These are phyloP conservation scores for Crypturellus tataupa DNA, from an alignment of 2,797 vertebrate species.

Conservation along the genomic window DNA sequence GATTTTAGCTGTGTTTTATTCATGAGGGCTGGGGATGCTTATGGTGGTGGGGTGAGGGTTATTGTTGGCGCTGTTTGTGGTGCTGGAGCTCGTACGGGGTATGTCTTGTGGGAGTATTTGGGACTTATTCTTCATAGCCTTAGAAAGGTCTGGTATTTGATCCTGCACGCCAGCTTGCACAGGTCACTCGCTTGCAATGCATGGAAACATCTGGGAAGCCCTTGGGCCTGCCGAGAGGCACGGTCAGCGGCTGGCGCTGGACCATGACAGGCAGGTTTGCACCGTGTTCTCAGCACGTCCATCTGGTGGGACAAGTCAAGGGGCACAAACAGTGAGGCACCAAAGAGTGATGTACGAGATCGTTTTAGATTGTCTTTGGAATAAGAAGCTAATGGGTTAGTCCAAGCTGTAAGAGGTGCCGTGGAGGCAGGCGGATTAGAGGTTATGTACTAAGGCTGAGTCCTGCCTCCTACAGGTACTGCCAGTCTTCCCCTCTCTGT, in stretches of 20 bases:
- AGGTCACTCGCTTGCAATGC: neutral
- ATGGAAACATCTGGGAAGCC: rapidly evolving
- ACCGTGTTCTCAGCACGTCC: neutral
- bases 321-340: neutral
- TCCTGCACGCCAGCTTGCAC: neutral
- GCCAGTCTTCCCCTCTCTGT: neutral
- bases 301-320: neutral
- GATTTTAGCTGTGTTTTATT: too few relatives aligned
- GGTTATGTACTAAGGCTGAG: neutral
- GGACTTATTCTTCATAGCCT: neutral
- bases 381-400: neutral
- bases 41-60: too few relatives aligned
- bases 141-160: neutral
- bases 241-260: rapidly evolving
- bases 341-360: neutral
- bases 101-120: too few relatives aligned
- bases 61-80: too few relatives aligned
- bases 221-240: neutral
- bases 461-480: neutral
- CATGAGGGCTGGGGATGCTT: too few relatives aligned
- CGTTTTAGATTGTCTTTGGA: neutral
- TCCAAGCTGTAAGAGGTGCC: neutral
- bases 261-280: neutral
- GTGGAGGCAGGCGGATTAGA: neutral
- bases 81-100: too few relatives aligned